Base-by-base conservation (phyloP, 2,113 vertebrate species). In the Platysteira castanea region DNA sequence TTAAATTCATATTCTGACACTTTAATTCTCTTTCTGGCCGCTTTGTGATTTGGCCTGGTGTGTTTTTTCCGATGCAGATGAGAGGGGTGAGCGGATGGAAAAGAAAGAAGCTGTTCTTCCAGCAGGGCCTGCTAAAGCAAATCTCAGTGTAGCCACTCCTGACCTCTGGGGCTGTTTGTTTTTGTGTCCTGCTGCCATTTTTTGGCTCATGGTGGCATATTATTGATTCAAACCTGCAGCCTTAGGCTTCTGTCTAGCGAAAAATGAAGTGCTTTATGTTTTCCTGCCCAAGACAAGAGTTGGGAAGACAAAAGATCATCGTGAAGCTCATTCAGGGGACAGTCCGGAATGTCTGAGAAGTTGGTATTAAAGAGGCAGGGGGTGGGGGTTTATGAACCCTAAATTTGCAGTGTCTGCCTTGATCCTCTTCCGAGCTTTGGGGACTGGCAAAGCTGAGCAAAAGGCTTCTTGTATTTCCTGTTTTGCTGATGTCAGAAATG, bases 11-110 rank as follows among this genome's bases (percentile, higher is more conserved):
- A 33, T 75, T 91, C 41, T 93, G 93, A 96, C 87, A 89, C 87
- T 96, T 94, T 79, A 94, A 89, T 96, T 95, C 87, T 83, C 87
- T 92, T 75, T 93, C 91, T 93, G 93, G 74, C 91, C 89, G 87
- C 81, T 91, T 75, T 77, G 93, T 95, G 80, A 56, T 93, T 92
- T 90, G 91, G 76, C 76, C 56, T 71, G 50, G 50, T 59, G 67
- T 95, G 64, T 68, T 90, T 95, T 97, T 96, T 95, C 86, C 47
- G 9, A 90, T 41, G 69, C 60, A 87, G 89, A 89, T 44, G 91
- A 86, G 71, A 59, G 21, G 59, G 39, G 16, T 47, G 89, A 92
- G 80, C 26, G 60, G 65, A 87, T 92, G 65, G 92, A 78, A 84
- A 90, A 89, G 92, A 80, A 79, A 49, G n/a, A 76, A 54, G 18